These are phyloP conservation scores for Danaus plexippus DNA, from an alignment of 1,140 invertebrate species.

Conservation along the genomic window DNA sequence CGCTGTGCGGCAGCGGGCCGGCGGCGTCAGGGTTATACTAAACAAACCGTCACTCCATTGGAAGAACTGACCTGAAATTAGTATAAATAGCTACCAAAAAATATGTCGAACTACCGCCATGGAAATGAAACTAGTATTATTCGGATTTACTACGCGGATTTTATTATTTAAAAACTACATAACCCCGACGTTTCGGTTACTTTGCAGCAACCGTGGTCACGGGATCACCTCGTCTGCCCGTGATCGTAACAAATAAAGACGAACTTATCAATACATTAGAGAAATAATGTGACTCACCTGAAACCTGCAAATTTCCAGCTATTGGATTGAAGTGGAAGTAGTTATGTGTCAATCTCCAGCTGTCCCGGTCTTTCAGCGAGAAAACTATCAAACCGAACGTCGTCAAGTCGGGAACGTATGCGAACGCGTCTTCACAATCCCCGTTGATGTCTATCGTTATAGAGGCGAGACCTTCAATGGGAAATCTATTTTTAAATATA, in stretches of 20 bases:
- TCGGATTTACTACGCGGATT: no score
- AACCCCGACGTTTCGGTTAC: no score
- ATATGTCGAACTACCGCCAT: no score
- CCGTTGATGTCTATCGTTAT: constrained; percentile 76
- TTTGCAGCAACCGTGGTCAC: no score
- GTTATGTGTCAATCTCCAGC: constrained; percentile 81
- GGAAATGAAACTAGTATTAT: no score
- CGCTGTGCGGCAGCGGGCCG: constrained; percentile 72
- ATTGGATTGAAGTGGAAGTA: constrained; percentile 82
- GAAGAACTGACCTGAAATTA: constrained; percentile 71
- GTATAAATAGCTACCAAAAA: no score
- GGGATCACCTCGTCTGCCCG: no score
- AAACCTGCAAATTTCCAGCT: constrained; percentile 78
- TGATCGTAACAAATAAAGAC: no score
- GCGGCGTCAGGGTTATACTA: constrained; percentile 74
- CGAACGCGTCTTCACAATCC: constrained; percentile 76
- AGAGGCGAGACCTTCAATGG: constrained; percentile 73
- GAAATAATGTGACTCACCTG: constrained; percentile 42
- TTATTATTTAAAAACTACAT: no score
- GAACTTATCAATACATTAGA: no score
- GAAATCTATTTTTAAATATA: background rate
- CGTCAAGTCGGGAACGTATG: constrained; percentile 80
- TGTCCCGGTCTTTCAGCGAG: constrained; percentile 73
- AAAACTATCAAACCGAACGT: constrained; percentile 80
- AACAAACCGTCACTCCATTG: constrained; percentile 84